These are phyloP conservation scores for Alligator mississippiensis DNA, from an alignment of 2,113 vertebrate species.

Conservation along the genomic window DNA sequence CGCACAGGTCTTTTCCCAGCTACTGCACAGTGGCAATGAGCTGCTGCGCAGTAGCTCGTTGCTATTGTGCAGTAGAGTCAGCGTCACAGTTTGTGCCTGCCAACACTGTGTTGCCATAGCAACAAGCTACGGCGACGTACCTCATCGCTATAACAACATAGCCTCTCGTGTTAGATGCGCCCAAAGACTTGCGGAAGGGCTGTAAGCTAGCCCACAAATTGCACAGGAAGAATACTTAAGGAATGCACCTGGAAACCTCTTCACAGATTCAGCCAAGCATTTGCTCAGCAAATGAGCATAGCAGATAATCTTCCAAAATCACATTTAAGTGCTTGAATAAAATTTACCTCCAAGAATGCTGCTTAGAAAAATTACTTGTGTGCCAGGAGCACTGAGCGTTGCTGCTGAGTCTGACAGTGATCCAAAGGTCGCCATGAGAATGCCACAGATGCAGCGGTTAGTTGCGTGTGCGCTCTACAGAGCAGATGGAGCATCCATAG, in stretches of 20 bases:
- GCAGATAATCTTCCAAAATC: neutral
- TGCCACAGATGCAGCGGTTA: neutral
- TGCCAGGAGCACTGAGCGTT: neutral
- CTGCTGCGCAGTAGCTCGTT: too few species aligned
- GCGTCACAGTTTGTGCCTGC: too few species aligned
- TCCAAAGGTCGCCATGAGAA: neutral
- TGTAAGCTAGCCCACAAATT: neutral
- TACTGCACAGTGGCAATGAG: too few species aligned
- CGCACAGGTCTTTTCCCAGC: too few species aligned
- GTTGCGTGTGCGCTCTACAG: rapidly evolving
- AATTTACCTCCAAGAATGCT: neutral
- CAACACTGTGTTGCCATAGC: too few species aligned
- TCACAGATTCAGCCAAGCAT: neutral
- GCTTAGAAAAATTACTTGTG: neutral
- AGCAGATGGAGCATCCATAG: neutral
- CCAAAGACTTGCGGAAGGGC: neutral
- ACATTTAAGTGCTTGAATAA: neutral
- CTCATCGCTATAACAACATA: too few species aligned
- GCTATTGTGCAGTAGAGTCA: too few species aligned
- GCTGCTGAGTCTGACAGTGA: neutral
- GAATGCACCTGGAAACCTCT: neutral
- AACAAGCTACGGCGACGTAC: too few species aligned
- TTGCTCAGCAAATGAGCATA: neutral
- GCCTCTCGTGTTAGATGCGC: too few species aligned
- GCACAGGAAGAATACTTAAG: neutral